These are phyloP conservation scores for Nineta flava DNA, from an alignment of 2,888 invertebrate species.

Conservation along the genomic window DNA sequence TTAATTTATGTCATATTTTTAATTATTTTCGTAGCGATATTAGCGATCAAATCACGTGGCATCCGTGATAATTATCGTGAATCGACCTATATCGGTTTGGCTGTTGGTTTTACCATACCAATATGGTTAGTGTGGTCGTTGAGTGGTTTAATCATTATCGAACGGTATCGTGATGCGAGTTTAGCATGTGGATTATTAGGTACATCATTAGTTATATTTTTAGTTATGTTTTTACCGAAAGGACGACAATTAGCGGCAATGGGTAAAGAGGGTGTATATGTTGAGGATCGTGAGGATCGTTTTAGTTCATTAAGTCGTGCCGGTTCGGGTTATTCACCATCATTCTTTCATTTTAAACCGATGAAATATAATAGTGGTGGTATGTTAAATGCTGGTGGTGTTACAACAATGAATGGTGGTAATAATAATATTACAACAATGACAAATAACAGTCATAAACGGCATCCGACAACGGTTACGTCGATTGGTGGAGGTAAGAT, in stretches of 20 bases:
- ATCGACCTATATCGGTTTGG: conserved; percentile 80
- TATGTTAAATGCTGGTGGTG: conserved; percentile 6
- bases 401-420: conserved; percentile 9
- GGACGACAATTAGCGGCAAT: conserved; percentile 82
- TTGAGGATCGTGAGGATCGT: conserved; percentile 68
- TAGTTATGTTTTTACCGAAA: conserved; percentile 89
- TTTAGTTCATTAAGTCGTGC: conserved; percentile 63
- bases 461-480: conserved; percentile 23
- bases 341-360: conserved; percentile 87
- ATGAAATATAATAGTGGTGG: conserved; percentile 41
- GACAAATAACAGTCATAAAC: conserved; percentile 14
- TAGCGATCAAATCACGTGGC: conserved; percentile 72
- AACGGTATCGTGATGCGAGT: conserved; percentile 72
- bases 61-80: conserved; percentile 89
- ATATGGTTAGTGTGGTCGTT: conserved; percentile 77
- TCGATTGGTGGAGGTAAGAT: conserved; percentile 21
- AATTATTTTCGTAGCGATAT: conserved; percentile 66
- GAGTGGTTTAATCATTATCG: conserved; percentile 62
- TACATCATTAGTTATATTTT: conserved; percentile 70
- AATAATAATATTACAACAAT: conserved; percentile 2
- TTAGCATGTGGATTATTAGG: conserved; percentile 78
- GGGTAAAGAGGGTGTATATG: conserved; percentile 74
- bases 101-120: conserved; percentile 72
- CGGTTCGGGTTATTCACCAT: conserved; percentile 76
- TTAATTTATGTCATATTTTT: conserved; percentile 72